These are phyloP conservation scores for Chondrilla cf. caribensis DNA, from an alignment of 37 sponge, comb jelly and placozoan genomes.

Conservation along the genomic window DNA sequence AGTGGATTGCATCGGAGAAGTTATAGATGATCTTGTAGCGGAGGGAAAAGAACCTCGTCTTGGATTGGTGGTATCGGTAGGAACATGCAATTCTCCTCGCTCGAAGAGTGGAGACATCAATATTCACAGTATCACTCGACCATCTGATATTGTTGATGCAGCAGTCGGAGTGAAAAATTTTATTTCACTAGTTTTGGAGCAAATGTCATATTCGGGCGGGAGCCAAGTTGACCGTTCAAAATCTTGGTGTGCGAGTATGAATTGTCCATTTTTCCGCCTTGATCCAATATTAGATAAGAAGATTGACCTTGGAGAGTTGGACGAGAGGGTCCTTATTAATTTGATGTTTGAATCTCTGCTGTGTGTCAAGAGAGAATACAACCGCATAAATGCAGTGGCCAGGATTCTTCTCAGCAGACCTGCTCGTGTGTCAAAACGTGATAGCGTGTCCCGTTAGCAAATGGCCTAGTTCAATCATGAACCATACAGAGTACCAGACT, in stretches of 20 bases:
- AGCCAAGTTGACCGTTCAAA: background rate
- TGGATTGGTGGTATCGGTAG: background rate
- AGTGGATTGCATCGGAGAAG: background rate
- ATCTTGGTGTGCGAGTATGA: background rate
- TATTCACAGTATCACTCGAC: background rate
- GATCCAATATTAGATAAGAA: background rate
- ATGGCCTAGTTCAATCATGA: too few relatives aligned
- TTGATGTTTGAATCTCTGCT: background rate
- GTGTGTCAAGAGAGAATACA: too few relatives aligned
- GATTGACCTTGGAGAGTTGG: background rate
- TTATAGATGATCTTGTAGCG: background rate
- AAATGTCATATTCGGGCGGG: background rate
- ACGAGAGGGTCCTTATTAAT: background rate
- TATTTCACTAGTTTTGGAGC: background rate
- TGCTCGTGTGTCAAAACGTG: too few relatives aligned
- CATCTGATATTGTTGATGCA: background rate
- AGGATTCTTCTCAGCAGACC: too few relatives aligned
- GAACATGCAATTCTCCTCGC: background rate
- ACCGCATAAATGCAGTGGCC: too few relatives aligned
- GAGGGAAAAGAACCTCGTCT: background rate
- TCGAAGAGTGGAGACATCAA: background rate
- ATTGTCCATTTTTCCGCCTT: background rate
- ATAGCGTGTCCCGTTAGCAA: too few relatives aligned
- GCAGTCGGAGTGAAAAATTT: background rate
- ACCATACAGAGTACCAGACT: too few relatives aligned